Evolutionary conservation across 2,888 invertebrate genomes (phyloP).

Genomic region (Pyrgus malvae): DNA sequence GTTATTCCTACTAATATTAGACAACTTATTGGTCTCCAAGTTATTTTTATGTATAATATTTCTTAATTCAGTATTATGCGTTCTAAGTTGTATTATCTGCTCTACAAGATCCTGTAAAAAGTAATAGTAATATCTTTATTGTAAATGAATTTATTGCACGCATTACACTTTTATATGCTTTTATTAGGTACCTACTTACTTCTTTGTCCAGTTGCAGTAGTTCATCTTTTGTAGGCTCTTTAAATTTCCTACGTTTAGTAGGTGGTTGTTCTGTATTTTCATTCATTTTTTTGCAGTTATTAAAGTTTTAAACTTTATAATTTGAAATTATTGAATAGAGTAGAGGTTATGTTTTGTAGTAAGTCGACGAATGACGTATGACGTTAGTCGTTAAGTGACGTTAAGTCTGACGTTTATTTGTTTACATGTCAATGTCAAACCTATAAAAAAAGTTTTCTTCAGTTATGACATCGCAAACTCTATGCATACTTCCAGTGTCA

Average conservation of each 20-base stretch:
- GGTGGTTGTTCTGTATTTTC: constrained; percentile 45
- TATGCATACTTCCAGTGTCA: no score
- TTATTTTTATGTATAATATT: constrained; percentile 83
- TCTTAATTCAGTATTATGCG: constrained; percentile 89
- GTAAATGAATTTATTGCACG: not conserved
- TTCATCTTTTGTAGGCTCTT: constrained; percentile 47
- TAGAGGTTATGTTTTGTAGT: no score
- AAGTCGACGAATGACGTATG: no score
- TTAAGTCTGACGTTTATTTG: no score
- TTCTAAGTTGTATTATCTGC: constrained; percentile 86
- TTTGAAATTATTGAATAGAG: no score
- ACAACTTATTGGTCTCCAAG: constrained; percentile 41
- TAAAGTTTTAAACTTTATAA: not conserved
- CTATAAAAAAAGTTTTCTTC: no score
- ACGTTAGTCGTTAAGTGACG: no score
- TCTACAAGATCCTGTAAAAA: constrained; percentile 85
- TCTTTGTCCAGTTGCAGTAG: constrained; percentile 55
- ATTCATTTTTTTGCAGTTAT: not conserved
- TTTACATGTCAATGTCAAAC: no score
- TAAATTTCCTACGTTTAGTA: constrained; percentile 49
- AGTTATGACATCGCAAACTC: no score
- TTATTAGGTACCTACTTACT: constrained; percentile 39
- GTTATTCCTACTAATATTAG: constrained; percentile 43
- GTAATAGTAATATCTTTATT: constrained; percentile 29
- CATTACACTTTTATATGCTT: constrained; percentile 1